phyloP scores from a whole-genome alignment of 1,140 invertebrate genomes.

The Drosophila burlai region DNA sequence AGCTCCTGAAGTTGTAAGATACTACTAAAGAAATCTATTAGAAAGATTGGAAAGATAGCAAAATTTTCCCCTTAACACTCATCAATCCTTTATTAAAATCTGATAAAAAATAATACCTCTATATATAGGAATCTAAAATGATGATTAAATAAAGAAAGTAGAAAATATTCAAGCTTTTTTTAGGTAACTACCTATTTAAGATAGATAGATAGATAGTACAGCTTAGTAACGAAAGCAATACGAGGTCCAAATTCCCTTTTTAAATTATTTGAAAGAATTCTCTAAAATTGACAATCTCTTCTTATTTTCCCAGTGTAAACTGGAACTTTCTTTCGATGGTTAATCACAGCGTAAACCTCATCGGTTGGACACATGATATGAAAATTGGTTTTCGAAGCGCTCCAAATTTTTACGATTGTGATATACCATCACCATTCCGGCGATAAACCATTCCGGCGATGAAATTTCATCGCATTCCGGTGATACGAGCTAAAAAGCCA shows the following conservation, averaged over 20 bases:
- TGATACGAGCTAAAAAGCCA: slow-evolving; percentile 15
- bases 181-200: no score
- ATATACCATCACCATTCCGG: slow-evolving; percentile 4
- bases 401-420: slow-evolving; percentile 18
- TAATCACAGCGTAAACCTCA: slow-evolving; percentile 1
- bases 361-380: slow-evolving; percentile 3
- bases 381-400: slow-evolving; percentile 17
- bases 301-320: background rate
- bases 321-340: background rate
- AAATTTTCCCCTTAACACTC: background rate
- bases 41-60: fast-evolving
- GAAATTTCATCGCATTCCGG: slow-evolving; percentile 30
- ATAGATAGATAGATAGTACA: background rate
- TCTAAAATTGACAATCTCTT: no score
- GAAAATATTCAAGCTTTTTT: no score
- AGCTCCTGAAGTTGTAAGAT: background rate
- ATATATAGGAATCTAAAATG: no score
- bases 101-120: background rate
- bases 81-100: background rate
- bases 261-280: background rate
- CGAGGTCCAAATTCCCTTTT: no score
- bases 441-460: slow-evolving; percentile 5
- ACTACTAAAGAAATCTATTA: background rate
- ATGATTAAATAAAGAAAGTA: background rate
- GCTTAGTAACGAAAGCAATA: no score